Conservation (phyloP, 2,113 vertebrate genomes). For the Gambusia affinis region DNA sequence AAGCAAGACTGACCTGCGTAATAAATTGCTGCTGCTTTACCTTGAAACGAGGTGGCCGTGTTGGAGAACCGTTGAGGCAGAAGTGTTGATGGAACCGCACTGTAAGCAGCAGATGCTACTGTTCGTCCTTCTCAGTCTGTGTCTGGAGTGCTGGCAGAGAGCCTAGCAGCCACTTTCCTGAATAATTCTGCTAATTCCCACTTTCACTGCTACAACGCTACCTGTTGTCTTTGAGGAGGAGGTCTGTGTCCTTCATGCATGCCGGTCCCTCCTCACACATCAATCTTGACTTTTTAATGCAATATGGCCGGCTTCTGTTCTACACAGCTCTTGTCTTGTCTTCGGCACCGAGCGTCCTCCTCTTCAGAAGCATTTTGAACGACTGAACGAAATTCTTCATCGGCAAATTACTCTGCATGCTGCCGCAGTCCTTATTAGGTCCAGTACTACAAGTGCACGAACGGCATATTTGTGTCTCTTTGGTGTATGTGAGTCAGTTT, state of each 20-base stretch:
- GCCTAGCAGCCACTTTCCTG: slow-evolving; percentile 72
- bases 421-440: background rate
- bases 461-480: slow-evolving; percentile 20
- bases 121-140: slow-evolving; percentile 41
- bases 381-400: slow-evolving; percentile 14
- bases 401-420: slow-evolving; percentile 5
- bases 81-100: slow-evolving; percentile 27
- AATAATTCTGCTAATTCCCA: slow-evolving; percentile 72
- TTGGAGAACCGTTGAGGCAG: slow-evolving; percentile 24
- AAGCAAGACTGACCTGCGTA: background rate
- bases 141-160: slow-evolving; percentile 56
- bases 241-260: slow-evolving; percentile 62
- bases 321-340: slow-evolving; percentile 28
- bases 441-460: slow-evolving; percentile 2
- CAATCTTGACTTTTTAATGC: slow-evolving; percentile 56
- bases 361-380: slow-evolving; percentile 8
- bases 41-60: slow-evolving; percentile 21
- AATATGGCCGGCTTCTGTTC: slow-evolving; percentile 46
- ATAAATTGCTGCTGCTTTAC: slow-evolving; percentile 23
- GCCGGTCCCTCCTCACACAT: slow-evolving; percentile 44
- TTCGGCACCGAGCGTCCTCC: slow-evolving; percentile 16
- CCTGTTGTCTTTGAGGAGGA: slow-evolving; percentile 61
- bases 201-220: slow-evolving; percentile 54
- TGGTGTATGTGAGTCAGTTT: slow-evolving; percentile 45
- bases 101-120: slow-evolving; percentile 35